A percentile compares a stretch with the other conserved stretches of the same genome.
Conservation (phyloP, 2,797 vertebrate genomes). For the Megalops cyprinoides region DNA sequence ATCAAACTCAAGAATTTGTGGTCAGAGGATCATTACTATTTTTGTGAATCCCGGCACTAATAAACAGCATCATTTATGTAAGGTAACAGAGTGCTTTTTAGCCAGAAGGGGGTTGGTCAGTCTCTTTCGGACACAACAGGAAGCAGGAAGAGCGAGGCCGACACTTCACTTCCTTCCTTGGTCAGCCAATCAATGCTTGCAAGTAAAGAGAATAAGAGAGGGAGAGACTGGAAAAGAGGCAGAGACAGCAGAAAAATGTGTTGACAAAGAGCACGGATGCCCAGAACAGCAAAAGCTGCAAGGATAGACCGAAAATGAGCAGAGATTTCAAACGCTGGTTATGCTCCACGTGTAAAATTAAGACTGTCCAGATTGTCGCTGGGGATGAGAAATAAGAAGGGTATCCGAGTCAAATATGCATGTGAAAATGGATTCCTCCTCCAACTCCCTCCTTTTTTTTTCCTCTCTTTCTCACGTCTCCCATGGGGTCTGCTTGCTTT, state of each 20-base stretch:
- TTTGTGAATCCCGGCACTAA: not conserved
- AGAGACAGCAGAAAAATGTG: slow-evolving; percentile 27
- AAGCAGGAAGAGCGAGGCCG: slow-evolving; percentile 77
- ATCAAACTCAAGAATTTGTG: not conserved
- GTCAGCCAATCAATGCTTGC: slow-evolving; percentile 75
- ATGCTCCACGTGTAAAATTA: slow-evolving; percentile 17
- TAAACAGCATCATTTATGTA: not conserved
- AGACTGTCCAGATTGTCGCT: slow-evolving; percentile 40
- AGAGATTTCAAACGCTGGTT: not conserved
- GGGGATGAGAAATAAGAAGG: slow-evolving; percentile 52
- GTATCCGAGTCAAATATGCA: slow-evolving; percentile 9
- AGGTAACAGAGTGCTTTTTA: slow-evolving; percentile 32
- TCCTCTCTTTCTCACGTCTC: slow-evolving; percentile 12
- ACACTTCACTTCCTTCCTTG: slow-evolving; percentile 76
- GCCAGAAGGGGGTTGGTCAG: slow-evolving; percentile 45
- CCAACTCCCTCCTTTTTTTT: not conserved
- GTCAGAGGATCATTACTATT: not conserved
- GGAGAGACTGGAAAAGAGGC: slow-evolving; percentile 52
- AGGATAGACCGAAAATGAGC: not conserved
- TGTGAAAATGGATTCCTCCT: slow-evolving; percentile 37
- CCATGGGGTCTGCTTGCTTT: slow-evolving; percentile 18
- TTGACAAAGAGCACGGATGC: not conserved
- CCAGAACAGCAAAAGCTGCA: not conserved
- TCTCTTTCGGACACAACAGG: slow-evolving; percentile 78
- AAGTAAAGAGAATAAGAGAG: slow-evolving; percentile 43